Percentiles rank a stretch among this genome's conserved stretches.
phyloP scores from a whole-genome alignment of 2,113 vertebrate genomes.

The Muntiacus reevesi region DNA sequence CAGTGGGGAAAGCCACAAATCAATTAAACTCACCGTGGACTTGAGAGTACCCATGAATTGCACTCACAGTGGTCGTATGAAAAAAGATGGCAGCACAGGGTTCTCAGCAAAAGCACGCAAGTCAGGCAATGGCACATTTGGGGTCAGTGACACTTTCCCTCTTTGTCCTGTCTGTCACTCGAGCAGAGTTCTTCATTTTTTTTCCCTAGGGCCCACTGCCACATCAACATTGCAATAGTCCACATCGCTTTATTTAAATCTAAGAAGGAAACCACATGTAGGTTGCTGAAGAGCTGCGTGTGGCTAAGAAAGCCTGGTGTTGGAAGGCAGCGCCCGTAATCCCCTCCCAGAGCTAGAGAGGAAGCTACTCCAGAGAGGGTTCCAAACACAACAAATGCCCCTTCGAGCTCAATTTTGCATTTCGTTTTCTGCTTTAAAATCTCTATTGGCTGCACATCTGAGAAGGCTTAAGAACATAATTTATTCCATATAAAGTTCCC shows the following conservation, averaged over 20 bases:
- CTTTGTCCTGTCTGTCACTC: not conserved
- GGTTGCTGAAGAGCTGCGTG: slow-evolving; percentile 50
- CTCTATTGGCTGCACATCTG: slow-evolving; percentile 60
- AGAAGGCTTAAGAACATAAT: slow-evolving; percentile 64
- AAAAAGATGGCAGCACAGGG: not conserved
- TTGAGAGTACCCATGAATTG: not conserved
- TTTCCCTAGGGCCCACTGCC: not conserved
- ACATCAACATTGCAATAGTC: not conserved
- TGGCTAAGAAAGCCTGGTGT: slow-evolving; percentile 22
- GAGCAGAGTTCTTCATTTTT: not conserved
- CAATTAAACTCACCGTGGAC: slow-evolving; percentile 50
- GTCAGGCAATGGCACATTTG: not conserved
- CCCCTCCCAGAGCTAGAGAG: not conserved
- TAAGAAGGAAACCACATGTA: slow-evolving; percentile 52
- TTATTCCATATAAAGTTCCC: slow-evolving; percentile 53
- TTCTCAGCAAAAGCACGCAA: not conserved
- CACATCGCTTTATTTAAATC: slow-evolving; percentile 8
- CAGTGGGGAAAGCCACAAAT: slow-evolving; percentile 49
- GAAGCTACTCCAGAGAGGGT: not conserved
- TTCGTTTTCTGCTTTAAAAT: slow-evolving; percentile 44
- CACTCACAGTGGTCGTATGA: not conserved
- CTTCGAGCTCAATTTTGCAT: slow-evolving; percentile 40
- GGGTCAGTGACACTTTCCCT: not conserved
- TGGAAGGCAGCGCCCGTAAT: slow-evolving; percentile 11
- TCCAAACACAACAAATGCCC: slow-evolving; percentile 5